These are phyloP conservation scores for Calosoma granatense DNA, from an alignment of 1,140 invertebrate species.

Conservation along the genomic window DNA sequence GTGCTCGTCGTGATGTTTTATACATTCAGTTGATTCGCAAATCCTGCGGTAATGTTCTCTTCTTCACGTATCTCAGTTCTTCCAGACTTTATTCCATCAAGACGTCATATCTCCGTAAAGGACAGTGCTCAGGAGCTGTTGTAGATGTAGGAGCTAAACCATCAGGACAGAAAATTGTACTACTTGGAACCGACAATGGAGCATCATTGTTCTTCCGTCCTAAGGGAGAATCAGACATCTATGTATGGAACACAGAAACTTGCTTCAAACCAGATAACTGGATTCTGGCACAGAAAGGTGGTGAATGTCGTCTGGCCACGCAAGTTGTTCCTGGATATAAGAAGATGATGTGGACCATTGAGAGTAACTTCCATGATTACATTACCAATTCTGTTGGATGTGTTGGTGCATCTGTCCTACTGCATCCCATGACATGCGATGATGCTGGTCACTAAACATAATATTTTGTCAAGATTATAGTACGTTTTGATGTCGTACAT, in stretches of 20 bases:
- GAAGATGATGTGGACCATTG: conserved; percentile 43
- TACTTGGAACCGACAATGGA: conserved; percentile 51
- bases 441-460: too few relatives aligned
- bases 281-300: conserved; percentile 39
- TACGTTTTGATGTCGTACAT: too few relatives aligned
- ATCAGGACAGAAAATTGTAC: conserved; percentile 34
- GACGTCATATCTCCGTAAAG: conserved; percentile 42
- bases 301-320: conserved; percentile 42
- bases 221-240: conserved; percentile 37
- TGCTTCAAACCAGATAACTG: conserved; percentile 34
- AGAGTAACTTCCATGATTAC: conserved; percentile 53
- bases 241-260: conserved; percentile 36
- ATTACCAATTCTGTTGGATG: conserved; percentile 49
- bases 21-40: conserved; percentile 43
- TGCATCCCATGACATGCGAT: conserved; percentile 30
- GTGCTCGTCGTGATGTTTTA: conserved; percentile 41
- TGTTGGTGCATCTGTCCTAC: conserved; percentile 24
- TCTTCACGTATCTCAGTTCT: conserved; percentile 47
- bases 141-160: conserved; percentile 43
- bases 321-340: conserved; percentile 45
- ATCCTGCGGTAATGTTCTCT: conserved; percentile 39
- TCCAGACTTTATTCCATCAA: conserved; percentile 42
- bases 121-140: conserved; percentile 39
- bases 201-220: conserved; percentile 46
- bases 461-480: too few relatives aligned